These are phyloP conservation scores for Chaunax sp. DNA, from an alignment of 2,797 vertebrate genomes.

Conservation along the genomic window DNA sequence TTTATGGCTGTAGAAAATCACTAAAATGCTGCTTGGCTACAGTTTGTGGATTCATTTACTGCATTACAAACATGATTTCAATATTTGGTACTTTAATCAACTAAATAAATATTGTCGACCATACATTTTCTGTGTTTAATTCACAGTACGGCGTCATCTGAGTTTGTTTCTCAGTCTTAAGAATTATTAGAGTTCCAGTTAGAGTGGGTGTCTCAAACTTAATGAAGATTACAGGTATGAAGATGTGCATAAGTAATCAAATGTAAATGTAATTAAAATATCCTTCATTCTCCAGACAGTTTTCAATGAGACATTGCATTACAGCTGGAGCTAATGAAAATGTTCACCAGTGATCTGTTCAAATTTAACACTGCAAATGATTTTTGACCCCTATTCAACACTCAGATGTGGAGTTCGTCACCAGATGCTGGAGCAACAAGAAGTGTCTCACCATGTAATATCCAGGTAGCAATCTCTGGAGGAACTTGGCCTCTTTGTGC, in stretches of 20 bases:
- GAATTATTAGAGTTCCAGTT: no score
- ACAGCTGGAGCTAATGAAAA: constrained; percentile 17
- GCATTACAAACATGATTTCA: background rate
- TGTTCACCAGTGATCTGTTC: background rate
- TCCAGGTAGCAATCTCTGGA: constrained; percentile 96
- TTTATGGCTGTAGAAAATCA: no score
- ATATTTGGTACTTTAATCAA: background rate
- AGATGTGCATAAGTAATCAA: background rate
- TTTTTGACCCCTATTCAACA: no score
- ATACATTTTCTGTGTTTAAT: no score
- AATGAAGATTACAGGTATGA: background rate
- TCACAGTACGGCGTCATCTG: no score
- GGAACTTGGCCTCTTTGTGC: constrained; percentile 98
- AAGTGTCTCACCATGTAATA: constrained; percentile 95
- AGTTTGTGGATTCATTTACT: background rate
- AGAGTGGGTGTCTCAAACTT: background rate
- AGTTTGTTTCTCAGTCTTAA: no score
- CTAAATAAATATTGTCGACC: background rate
- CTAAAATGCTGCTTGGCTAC: no score
- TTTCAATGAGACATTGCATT: background rate
- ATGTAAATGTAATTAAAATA: background rate
- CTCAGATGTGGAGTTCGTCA: no score
- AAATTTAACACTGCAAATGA: background rate
- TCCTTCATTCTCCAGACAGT: background rate
- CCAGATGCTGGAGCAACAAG: background rate